These are phyloP conservation scores for Propithecus coquereli DNA, from an alignment of 2,113 vertebrate genomes.

Conservation along the genomic window DNA sequence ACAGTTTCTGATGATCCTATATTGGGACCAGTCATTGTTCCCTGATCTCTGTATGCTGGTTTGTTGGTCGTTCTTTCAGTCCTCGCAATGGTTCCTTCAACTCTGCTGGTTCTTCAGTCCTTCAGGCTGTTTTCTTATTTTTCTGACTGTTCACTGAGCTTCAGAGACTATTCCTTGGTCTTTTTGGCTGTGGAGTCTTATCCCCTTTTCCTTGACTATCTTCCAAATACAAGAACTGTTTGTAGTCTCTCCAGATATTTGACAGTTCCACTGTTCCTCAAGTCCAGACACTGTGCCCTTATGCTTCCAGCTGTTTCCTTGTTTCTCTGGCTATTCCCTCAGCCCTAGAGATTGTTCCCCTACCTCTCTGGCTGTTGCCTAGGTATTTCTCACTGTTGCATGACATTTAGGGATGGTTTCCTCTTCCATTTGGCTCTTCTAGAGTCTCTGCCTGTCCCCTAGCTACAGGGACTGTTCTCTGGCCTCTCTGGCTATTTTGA, in stretches of 20 bases:
- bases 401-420: not conserved
- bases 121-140: not conserved
- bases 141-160: not conserved
- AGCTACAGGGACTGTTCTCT: not conserved
- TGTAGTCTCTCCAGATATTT: not conserved
- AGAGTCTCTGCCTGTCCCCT: not conserved
- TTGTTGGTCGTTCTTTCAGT: conserved; percentile 16
- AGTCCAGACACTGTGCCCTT: not conserved
- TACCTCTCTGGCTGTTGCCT: not conserved
- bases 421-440: not conserved
- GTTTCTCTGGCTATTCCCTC: not conserved
- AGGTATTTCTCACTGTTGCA: not conserved
- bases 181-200: not conserved
- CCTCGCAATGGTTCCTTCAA: not conserved
- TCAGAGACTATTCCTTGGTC: not conserved
- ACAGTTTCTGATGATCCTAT: not conserved
- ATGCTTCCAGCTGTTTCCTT: not conserved
- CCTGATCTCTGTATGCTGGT: not conserved
- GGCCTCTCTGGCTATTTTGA: not conserved
- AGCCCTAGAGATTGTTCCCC: not conserved
- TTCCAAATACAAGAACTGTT: not conserved
- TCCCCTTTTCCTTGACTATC: not conserved
- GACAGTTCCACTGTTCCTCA: not conserved
- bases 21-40: not conserved
- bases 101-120: not conserved